Percentiles rank a stretch among this genome's conserved stretches.
Evolutionary conservation across 1,140 invertebrate species (phyloP).

Genomic region (Macrocentrus cingulum): DNA sequence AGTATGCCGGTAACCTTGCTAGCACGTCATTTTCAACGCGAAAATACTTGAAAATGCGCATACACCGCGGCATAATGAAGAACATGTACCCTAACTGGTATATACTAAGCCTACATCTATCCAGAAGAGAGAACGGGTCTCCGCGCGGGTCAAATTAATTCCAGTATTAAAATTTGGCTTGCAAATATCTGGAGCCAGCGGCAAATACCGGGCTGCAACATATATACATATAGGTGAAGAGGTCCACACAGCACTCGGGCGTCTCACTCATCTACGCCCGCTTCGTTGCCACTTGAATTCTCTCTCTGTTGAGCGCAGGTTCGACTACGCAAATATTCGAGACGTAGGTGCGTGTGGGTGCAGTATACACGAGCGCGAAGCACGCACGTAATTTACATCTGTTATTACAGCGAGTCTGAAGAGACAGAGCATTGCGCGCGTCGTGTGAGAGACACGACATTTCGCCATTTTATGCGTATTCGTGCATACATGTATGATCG

Average conservation of each 20-base stretch:
- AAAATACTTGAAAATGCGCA: no score
- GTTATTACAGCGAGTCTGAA: constrained; percentile 53
- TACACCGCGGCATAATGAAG: not conserved
- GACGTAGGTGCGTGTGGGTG: constrained; percentile 28
- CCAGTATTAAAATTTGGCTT: constrained; percentile 62
- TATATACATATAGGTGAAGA: constrained; percentile 8
- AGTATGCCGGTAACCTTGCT: no score
- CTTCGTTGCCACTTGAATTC: constrained; percentile 20
- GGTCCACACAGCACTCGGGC: not conserved
- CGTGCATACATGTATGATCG: no score
- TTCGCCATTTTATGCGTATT: constrained; percentile 3
- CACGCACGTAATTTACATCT: constrained; percentile 60
- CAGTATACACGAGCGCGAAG: constrained; percentile 27
- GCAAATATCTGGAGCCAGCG: constrained; percentile 57
- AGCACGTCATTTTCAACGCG: no score
- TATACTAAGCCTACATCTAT: constrained; percentile 21
- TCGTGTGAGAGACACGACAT: no score
- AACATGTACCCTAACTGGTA: not conserved
- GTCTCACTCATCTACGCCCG: not conserved
- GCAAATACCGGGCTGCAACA: constrained; percentile 26
- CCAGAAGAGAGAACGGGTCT: not conserved
- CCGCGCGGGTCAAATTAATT: constrained; percentile 59
- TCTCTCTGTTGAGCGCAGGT: constrained; percentile 16
- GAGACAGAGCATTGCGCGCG: constrained; percentile 14
- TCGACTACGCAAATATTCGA: constrained; percentile 31